Percentiles rank a stretch among this genome's conserved stretches.
phyloP scores from a whole-genome alignment of 2,888 invertebrate species.

The Caradrina clavipalpis region DNA sequence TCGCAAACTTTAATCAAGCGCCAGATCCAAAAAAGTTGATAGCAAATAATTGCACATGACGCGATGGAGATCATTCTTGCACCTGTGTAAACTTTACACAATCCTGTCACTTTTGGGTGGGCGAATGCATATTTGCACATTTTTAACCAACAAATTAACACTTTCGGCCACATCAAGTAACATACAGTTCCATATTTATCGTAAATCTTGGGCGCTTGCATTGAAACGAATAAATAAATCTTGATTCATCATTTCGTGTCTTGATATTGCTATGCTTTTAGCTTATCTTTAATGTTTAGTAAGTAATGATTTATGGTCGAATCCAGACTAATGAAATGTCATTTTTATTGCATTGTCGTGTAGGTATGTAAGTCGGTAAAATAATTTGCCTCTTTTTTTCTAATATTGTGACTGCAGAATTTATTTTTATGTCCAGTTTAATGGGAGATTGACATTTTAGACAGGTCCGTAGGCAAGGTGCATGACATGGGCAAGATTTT shows the following conservation, averaged over 20 bases:
- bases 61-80: constrained; percentile 72
- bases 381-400: constrained; percentile 51
- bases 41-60: constrained; percentile 82
- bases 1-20: constrained; percentile 55
- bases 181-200: constrained; percentile 74
- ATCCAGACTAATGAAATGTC: constrained; percentile 66
- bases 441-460: constrained; percentile 62
- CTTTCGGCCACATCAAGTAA: constrained; percentile 79
- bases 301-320: constrained; percentile 71
- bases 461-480: constrained; percentile 61
- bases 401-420: constrained; percentile 59
- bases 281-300: constrained; percentile 69
- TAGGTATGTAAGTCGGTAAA: constrained; percentile 50
- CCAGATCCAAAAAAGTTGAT: constrained; percentile 64
- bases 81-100: constrained; percentile 82
- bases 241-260: constrained; percentile 68
- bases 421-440: constrained; percentile 55
- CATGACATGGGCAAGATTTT: constrained; percentile 62
- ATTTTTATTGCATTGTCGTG: constrained; percentile 72
- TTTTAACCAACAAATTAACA: constrained; percentile 84
- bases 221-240: constrained; percentile 60
- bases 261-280: constrained; percentile 71
- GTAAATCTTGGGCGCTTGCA: constrained; percentile 66
- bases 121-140: constrained; percentile 85
- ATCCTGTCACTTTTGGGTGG: constrained; percentile 76